Percentiles rank a stretch among this genome's conserved stretches.
Conservation (phyloP, 1,140 invertebrate genomes). For the Philopotamus ludificatus region DNA sequence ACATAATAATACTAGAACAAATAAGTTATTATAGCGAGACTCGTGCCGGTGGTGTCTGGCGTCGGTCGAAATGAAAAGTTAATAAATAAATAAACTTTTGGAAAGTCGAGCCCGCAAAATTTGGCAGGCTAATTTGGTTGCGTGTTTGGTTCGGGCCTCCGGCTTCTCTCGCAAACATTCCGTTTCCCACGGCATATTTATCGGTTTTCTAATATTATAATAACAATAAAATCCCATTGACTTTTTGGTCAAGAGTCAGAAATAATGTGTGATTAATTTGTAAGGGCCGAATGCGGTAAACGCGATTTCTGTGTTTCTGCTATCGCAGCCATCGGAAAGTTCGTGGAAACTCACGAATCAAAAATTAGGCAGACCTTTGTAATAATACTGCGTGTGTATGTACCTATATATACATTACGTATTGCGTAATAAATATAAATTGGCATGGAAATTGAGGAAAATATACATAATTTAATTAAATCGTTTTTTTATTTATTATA, state of each 20-base stretch:
- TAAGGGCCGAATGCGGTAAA: neutral
- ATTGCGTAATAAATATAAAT: too few relatives aligned
- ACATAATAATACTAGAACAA: neutral
- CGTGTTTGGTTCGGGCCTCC: neutral
- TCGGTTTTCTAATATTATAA: slow-evolving; percentile 21
- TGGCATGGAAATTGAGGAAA: too few relatives aligned
- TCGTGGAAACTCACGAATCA: too few relatives aligned
- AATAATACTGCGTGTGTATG: too few relatives aligned
- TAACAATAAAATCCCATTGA: slow-evolving; percentile 2
- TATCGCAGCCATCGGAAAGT: neutral
- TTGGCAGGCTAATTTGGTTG: slow-evolving; percentile 12
- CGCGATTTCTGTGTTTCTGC: neutral
- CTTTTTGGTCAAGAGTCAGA: neutral
- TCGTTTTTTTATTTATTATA: too few relatives aligned
- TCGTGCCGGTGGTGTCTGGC: neutral
- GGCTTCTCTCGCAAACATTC: neutral
- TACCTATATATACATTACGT: too few relatives aligned
- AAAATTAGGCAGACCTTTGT: too few relatives aligned
- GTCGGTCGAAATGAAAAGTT: slow-evolving; percentile 15
- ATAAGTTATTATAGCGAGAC: neutral
- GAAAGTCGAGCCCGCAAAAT: slow-evolving; percentile 17
- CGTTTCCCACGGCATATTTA: slow-evolving; percentile 15
- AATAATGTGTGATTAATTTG: slow-evolving; percentile 22
- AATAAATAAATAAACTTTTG: slow-evolving; percentile 23
- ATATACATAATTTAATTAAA: too few relatives aligned